These are phyloP conservation scores for Actinernus sp. DNA, from an alignment of 92 coral and sea anemone species.

Conservation along the genomic window DNA sequence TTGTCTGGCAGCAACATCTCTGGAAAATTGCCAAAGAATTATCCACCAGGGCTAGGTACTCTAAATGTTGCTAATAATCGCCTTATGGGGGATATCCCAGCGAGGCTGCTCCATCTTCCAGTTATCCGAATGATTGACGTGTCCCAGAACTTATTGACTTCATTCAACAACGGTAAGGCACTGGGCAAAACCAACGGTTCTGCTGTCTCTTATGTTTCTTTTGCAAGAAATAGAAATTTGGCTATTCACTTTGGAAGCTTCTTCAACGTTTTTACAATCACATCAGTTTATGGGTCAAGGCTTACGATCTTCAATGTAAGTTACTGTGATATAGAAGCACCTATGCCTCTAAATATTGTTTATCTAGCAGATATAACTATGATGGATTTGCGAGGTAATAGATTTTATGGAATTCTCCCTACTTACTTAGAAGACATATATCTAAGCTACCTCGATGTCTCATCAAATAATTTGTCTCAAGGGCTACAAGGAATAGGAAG, in stretches of 20 bases:
- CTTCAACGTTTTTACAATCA: slow-evolving; percentile 1
- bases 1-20: slow-evolving; percentile 46
- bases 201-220: background rate
- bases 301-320: slow-evolving; percentile 50
- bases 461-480: slow-evolving; percentile 48
- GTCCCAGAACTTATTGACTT: slow-evolving; percentile 30
- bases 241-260: slow-evolving; percentile 25
- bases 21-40: slow-evolving; percentile 24
- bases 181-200: background rate
- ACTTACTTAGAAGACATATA: background rate
- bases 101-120: background rate
- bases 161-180: slow-evolving; percentile 12
- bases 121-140: background rate
- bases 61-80: slow-evolving; percentile 44
- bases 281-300: background rate
- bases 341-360: slow-evolving; percentile 6
- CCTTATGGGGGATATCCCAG: slow-evolving; percentile 57
- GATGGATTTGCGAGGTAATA: slow-evolving; percentile 49
- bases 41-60: background rate
- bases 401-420: slow-evolving; percentile 47
- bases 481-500: slow-evolving; percentile 35
- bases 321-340: slow-evolving; percentile 25
- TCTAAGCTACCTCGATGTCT: slow-evolving; percentile 48
- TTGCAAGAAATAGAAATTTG: slow-evolving; percentile 48
- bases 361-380: slow-evolving; percentile 15